A percentile compares a stretch with the other conserved stretches of the same genome.
Conservation (phyloP, 2,113 vertebrate genomes). For the Channa argus region DNA sequence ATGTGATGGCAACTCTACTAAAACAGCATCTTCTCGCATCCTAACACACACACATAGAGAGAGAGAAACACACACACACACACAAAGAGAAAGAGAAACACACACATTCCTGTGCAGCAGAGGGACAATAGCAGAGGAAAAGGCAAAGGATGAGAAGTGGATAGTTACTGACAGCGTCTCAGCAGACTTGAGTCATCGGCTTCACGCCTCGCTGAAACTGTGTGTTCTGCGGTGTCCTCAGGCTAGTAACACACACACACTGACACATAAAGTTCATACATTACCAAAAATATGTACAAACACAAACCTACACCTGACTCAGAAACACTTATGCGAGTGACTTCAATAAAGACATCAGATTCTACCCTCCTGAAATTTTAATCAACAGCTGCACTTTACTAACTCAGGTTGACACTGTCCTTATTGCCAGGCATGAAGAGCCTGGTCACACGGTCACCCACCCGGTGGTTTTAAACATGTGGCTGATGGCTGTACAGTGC, state of each 20-base stretch:
- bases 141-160: background rate
- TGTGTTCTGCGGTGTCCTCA: background rate
- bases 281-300: constrained; percentile 37
- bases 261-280: background rate
- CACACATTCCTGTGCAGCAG: background rate
- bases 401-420: constrained; percentile 3
- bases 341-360: constrained; percentile 39
- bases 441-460: background rate
- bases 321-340: background rate
- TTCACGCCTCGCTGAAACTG: constrained; percentile 24
- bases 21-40: background rate
- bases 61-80: too few species aligned
- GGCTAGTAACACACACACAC: background rate
- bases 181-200: constrained; percentile 28
- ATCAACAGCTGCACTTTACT: constrained; percentile 5
- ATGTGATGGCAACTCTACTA: background rate
- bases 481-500: too few species aligned
- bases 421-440: background rate
- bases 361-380: constrained; percentile 15
- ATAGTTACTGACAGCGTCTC: constrained; percentile 10
- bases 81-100: too few species aligned
- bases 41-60: background rate
- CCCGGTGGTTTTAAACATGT: too few species aligned
- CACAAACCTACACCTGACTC: background rate
- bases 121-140: background rate